These are phyloP conservation scores for Dolichomitus sp. DNA, from an alignment of 2,888 invertebrate species.

Conservation along the genomic window DNA sequence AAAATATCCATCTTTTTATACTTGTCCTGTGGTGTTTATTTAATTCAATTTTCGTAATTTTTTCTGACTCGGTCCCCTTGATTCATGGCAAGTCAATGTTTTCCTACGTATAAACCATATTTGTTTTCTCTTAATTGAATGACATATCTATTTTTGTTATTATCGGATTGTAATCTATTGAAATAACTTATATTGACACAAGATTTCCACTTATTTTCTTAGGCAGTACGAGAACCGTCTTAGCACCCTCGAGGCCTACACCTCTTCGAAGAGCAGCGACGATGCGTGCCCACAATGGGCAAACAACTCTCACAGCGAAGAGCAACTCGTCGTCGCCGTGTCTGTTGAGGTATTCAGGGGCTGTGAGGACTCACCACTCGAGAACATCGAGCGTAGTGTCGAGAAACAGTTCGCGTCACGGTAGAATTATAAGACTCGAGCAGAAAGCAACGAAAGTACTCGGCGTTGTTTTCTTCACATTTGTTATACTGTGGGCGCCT, in stretches of 20 bases:
- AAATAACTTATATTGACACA: not conserved
- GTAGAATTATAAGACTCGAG: slow-evolving; percentile 94
- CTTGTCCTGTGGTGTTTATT: no score
- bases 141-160: not conserved
- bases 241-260: slow-evolving; percentile 82
- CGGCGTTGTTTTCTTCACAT: slow-evolving; percentile 97
- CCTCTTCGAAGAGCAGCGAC: slow-evolving; percentile 89
- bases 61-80: not conserved
- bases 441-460: slow-evolving; percentile 99
- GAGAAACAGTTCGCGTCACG: slow-evolving; percentile 93
- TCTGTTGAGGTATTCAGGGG: slow-evolving; percentile 87
- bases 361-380: slow-evolving; percentile 91
- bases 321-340: slow-evolving; percentile 88
- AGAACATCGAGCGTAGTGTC: slow-evolving; percentile 94
- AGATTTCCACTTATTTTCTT: slow-evolving; percentile 82
- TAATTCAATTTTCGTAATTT: no score
- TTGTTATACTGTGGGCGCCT: slow-evolving; percentile 98
- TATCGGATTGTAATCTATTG: not conserved
- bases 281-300: slow-evolving; percentile 87
- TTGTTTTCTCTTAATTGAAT: not conserved
- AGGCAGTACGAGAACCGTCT: slow-evolving; percentile 87
- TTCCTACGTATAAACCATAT: not conserved
- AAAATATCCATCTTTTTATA: no score
- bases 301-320: slow-evolving; percentile 75
- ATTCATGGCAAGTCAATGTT: not conserved